A percentile compares a stretch with the other conserved stretches of the same genome.
These are phyloP conservation scores for Meganola albula DNA, from an alignment of 2,888 invertebrate genomes.

Conservation along the genomic window DNA sequence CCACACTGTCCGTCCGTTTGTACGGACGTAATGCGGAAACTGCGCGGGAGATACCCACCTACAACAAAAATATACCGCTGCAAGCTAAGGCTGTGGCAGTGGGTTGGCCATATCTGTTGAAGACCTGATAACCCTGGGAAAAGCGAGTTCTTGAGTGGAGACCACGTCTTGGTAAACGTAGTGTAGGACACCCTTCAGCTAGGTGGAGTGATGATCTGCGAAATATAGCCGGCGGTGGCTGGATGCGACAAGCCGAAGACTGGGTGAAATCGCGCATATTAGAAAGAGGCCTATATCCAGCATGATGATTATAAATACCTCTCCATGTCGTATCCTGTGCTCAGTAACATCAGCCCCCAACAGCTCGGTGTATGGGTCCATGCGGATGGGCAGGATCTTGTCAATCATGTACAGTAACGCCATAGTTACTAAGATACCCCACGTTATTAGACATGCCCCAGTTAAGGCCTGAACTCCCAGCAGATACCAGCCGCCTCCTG, in stretches of 20 bases:
- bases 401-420: constrained; percentile 87
- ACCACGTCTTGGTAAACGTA: too few relatives aligned
- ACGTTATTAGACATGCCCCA: constrained; percentile 82
- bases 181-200: too few relatives aligned
- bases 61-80: too few relatives aligned
- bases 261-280: too few relatives aligned
- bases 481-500: constrained; percentile 92
- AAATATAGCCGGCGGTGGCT: too few relatives aligned
- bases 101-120: too few relatives aligned
- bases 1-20: constrained; percentile 67
- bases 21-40: constrained; percentile 84
- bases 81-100: too few relatives aligned
- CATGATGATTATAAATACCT: constrained; percentile 67
- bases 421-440: constrained; percentile 86
- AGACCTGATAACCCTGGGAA: too few relatives aligned
- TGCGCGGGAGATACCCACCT: constrained; percentile 84
- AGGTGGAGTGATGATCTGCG: too few relatives aligned
- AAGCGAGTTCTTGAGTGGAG: too few relatives aligned
- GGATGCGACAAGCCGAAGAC: too few relatives aligned
- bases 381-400: constrained; percentile 87
- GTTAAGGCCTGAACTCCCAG: constrained; percentile 89
- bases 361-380: constrained; percentile 90
- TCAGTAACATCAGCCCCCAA: constrained; percentile 94
- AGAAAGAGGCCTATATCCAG: too few relatives aligned
- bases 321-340: constrained; percentile 86